phyloP scores from a whole-genome alignment of 1,140 invertebrate genomes.

The Colletes gigas region DNA sequence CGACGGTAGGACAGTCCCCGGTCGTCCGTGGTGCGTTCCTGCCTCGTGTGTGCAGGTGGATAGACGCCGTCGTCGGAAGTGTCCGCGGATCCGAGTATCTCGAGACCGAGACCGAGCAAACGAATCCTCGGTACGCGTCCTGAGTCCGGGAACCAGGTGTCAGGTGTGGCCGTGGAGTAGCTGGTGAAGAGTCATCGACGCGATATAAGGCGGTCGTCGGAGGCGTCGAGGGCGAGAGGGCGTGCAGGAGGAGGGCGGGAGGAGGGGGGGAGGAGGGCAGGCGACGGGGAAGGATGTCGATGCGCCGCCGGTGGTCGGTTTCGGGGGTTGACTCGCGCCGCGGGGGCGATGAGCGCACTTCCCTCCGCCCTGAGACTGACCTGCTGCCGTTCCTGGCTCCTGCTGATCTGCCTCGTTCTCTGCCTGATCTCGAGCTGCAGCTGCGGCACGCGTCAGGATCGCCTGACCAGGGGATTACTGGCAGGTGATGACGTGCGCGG shows the following conservation, averaged over 20 bases:
- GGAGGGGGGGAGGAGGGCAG: conserved; percentile 48
- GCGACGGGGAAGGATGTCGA: conserved; percentile 77
- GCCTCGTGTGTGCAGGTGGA: conserved; percentile 6
- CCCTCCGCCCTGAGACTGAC: conserved; percentile 78
- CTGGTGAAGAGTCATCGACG: conserved; percentile 5
- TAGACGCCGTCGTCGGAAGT: too few species aligned
- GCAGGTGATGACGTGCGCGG: conserved; percentile 62
- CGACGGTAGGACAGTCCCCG: background rate
- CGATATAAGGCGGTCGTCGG: conserved; percentile 35
- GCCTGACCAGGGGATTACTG: conserved; percentile 12
- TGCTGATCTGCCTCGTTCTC: conserved; percentile 73
- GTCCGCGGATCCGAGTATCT: too few species aligned
- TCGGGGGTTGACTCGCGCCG: conserved; percentile 80
- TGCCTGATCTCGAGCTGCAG: conserved; percentile 61
- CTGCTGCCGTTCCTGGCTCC: conserved; percentile 75
- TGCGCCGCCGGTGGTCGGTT: conserved; percentile 79
- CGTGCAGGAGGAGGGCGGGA: conserved; percentile 52
- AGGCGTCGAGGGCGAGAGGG: conserved; percentile 41
- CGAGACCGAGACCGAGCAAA: too few species aligned
- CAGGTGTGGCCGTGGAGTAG: background rate
- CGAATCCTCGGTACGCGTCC: too few species aligned
- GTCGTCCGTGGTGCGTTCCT: background rate
- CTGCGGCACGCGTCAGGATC: conserved; percentile 36
- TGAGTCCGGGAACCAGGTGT: background rate
- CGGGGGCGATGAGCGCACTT: conserved; percentile 81